Evolutionary conservation across 2,797 vertebrate genomes (phyloP).

Genomic region (Pseudochirops corinnae): DNA sequence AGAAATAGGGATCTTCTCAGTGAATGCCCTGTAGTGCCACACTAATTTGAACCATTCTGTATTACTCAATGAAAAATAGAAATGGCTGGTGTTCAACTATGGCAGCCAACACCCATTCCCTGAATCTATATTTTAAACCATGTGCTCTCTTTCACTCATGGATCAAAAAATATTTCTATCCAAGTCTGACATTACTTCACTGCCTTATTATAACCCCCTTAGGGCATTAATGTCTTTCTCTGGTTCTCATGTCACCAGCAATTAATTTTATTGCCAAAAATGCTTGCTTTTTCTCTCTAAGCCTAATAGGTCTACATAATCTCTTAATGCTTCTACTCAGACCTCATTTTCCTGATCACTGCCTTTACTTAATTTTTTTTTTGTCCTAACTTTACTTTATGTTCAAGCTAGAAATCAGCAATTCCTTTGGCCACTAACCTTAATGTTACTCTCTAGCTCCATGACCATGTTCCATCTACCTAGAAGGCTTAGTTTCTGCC

Average conservation of each 20-base stretch:
- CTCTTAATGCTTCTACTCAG: slow-evolving; percentile 76
- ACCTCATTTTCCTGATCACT: slow-evolving; percentile 68
- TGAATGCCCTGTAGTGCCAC: neutral
- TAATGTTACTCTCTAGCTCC: neutral
- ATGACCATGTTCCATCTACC: neutral
- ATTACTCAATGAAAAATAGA: slow-evolving; percentile 4
- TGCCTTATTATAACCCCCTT: slow-evolving; percentile 72
- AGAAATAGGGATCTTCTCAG: neutral
- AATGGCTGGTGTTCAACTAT: neutral
- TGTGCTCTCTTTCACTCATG: neutral
- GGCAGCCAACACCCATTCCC: neutral
- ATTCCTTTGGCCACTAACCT: neutral
- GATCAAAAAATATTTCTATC: slow-evolving; percentile 70
- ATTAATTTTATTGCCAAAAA: slow-evolving; percentile 74
- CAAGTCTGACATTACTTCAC: slow-evolving; percentile 69
- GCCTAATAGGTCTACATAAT: slow-evolving; percentile 72
- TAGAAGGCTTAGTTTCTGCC: neutral
- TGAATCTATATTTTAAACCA: neutral
- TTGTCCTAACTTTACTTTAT: slow-evolving; percentile 48
- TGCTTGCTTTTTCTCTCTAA: slow-evolving; percentile 69
- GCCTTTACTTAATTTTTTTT: slow-evolving; percentile 57
- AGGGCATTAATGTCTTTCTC: slow-evolving; percentile 71
- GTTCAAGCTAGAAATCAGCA: slow-evolving; percentile 47
- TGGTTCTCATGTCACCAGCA: slow-evolving; percentile 79
- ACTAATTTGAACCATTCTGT: neutral